phyloP scores from a whole-genome alignment of 1,140 invertebrate species.

The Anthonomus grandis region DNA sequence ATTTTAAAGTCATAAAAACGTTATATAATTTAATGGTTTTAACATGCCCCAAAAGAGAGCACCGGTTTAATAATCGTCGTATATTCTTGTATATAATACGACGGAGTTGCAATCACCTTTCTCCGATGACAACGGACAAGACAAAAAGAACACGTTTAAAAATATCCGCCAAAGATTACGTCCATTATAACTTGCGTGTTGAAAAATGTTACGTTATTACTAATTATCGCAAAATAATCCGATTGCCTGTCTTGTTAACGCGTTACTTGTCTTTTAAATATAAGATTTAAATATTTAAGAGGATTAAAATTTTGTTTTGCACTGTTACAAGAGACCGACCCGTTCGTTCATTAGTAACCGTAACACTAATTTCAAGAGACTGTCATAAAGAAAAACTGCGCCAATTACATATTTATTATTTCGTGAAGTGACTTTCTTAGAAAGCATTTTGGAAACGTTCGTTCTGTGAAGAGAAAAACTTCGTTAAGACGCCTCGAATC shows the following conservation, averaged over 20 bases:
- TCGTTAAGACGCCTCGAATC: no score
- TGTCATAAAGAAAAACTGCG: no score
- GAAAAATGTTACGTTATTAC: conserved; percentile 1
- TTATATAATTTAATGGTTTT: no score
- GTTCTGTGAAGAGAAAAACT: no score
- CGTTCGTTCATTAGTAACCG: background rate
- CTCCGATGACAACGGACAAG: background rate
- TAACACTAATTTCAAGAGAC: no score
- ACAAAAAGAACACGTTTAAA: background rate
- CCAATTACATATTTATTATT: no score
- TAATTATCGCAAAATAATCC: background rate
- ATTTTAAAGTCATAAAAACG: no score
- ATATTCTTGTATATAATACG: no score
- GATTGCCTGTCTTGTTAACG: conserved; percentile 1
- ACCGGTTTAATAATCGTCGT: no score
- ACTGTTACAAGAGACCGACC: background rate
- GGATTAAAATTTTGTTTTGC: conserved; percentile 1
- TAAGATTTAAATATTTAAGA: conserved; percentile 8
- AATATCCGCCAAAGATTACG: background rate
- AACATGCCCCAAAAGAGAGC: no score
- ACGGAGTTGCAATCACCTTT: background rate
- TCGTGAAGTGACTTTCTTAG: no score
- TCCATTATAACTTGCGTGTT: background rate
- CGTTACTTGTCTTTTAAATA: background rate
- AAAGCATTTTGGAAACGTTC: no score